Base-by-base conservation (phyloP, 2,113 vertebrate genomes). In the Dromas ardeola region DNA sequence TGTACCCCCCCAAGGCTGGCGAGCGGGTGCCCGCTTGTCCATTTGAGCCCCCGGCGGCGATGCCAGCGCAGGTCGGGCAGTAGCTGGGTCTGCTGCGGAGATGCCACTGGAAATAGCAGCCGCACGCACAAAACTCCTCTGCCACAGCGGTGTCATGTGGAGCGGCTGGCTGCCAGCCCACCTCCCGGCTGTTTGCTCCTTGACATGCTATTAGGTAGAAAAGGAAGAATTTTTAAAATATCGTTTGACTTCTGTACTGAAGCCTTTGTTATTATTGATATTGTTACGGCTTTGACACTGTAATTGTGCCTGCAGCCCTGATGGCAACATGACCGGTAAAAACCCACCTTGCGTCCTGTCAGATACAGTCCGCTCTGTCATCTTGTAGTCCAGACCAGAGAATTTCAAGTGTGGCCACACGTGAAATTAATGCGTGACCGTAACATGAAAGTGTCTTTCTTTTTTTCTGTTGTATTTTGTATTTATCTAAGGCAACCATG, bases 1-100 rank as follows among this genome's bases (percentile, higher is more conserved):
- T 36, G 45, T 29, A 23, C 5, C 8, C 7, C 15, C 52, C 16
- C 19, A 4, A 1, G 8, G n/a, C 0, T 36, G 79, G 34, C 50
- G 8, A 26, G 58, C 3, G 34, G 77, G 71, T 70, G 62, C 79
- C 34, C 16, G 2, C 2, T 34, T 34, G 76, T 32, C 63, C 72
- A 1, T 49, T 6, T 5, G 76, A 81, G 76, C 65, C 8, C 2
- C 45, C 2, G 58, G 10, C 11, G 25, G 29, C 65, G 1, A 29
- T 56, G 78, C 70, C 26, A 34, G 74, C 42, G 4, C 91, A 15
- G 88, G 42, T 47, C 66, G 15, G 58, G 52, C 22, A 13, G 49
- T 7, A 16, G 2, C 30, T 5, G 67, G 21, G 63, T 30, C 70
- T 14, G 72, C 62, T 15, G n/a, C 3, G 2, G 69, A 42, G 93